Conservation (phyloP, 2,888 invertebrate genomes). For the Drosophila paucipuncta region DNA sequence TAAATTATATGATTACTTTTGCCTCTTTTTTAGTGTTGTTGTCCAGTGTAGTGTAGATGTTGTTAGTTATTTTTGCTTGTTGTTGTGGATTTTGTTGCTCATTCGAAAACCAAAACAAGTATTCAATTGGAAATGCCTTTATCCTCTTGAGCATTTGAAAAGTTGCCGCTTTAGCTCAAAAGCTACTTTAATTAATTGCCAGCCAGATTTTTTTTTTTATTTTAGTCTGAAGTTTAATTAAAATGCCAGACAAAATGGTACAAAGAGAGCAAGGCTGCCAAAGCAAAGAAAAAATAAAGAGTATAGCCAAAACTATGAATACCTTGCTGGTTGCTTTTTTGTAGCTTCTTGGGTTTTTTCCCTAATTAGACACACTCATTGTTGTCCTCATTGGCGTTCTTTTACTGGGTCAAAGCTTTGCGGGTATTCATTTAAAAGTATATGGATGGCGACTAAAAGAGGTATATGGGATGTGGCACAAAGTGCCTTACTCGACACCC, state of each 20-base stretch:
- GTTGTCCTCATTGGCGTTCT: conserved; percentile 60
- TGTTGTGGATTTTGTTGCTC: conserved; percentile 15
- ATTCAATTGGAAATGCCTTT: conserved; percentile 56
- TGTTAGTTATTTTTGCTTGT: conserved; percentile 20
- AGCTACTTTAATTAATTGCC: conserved; percentile 59
- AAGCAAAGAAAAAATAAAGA: conserved; percentile 38
- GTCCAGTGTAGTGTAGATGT: conserved; percentile 35
- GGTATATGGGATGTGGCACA: conserved; percentile 17
- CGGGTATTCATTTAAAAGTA: conserved; percentile 41
- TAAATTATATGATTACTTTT: conserved; percentile 78
- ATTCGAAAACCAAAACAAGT: conserved; percentile 36
- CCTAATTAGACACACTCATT: conserved; percentile 75
- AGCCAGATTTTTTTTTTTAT: conserved; percentile 6
- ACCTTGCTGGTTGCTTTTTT: conserved; percentile 54
- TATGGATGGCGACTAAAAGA: conserved; percentile 18
- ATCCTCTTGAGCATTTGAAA: conserved; percentile 28
- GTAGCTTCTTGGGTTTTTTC: conserved; percentile 20
- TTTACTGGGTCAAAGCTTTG: conserved; percentile 66
- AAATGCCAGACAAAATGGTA: conserved; percentile 55
- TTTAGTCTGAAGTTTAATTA: conserved; percentile 68
- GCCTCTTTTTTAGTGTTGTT: conserved; percentile 15
- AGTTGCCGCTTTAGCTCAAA: conserved; percentile 34
- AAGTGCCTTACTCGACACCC: conserved; percentile 48
- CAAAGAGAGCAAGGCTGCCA: conserved; percentile 43
- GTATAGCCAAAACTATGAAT: conserved; percentile 49